phyloP scores from a whole-genome alignment of 2,113 vertebrate genomes.

The Petaurus breviceps region DNA sequence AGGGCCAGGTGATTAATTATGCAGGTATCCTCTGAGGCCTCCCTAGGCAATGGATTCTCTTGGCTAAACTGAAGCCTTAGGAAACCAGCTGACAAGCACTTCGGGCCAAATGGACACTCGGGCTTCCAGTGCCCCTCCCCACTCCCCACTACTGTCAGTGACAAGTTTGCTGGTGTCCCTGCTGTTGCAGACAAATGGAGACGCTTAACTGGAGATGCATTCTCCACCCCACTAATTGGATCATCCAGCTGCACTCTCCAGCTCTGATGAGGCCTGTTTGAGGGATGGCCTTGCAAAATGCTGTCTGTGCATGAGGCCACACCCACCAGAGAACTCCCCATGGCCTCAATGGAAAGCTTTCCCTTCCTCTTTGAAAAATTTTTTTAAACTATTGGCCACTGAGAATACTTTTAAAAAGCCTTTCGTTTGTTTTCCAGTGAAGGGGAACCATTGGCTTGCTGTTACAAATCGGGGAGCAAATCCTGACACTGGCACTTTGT shows the following conservation, averaged over 20 bases:
- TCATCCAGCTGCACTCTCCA: constrained; percentile 31
- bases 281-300: constrained; percentile 53
- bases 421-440: constrained; percentile 54
- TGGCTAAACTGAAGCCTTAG: constrained; percentile 38
- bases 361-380: neutral
- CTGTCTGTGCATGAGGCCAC: constrained; percentile 53
- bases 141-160: constrained; percentile 2
- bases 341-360: constrained; percentile 50
- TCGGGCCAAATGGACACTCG: constrained; percentile 41
- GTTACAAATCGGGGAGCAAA: neutral
- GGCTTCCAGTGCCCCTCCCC: constrained; percentile 32
- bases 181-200: constrained; percentile 28
- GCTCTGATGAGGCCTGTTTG: constrained; percentile 3
- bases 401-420: constrained; percentile 53
- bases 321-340: constrained; percentile 48
- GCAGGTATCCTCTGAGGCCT: constrained; percentile 21
- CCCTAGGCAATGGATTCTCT: constrained; percentile 35
- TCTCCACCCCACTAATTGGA: constrained; percentile 26
- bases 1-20: constrained; percentile 44
- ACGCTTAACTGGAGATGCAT: neutral
- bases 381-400: constrained; percentile 34
- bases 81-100: constrained; percentile 51
- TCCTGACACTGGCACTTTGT: neutral
- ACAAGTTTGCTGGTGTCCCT: constrained; percentile 41
- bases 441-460: constrained; percentile 51